Evolutionary conservation across 2,888 invertebrate species (phyloP).

Genomic region (Drosophila conformis): DNA sequence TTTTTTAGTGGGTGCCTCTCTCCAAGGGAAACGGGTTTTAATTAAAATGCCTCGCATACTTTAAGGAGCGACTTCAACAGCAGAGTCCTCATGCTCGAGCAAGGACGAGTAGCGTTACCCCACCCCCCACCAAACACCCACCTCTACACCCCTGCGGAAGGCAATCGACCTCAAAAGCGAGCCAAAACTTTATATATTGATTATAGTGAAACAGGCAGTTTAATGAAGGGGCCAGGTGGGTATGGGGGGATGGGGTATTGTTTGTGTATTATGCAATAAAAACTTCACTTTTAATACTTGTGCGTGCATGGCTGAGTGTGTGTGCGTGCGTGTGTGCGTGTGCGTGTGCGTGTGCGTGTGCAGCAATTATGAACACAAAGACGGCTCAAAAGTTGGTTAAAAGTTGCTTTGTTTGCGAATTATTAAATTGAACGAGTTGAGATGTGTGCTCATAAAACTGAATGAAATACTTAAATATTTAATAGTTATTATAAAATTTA

Average conservation of each 20-base stretch:
- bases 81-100: constrained; percentile 12
- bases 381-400: constrained; percentile 21
- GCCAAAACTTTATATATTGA: constrained; percentile 40
- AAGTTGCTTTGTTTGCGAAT: constrained; percentile 32
- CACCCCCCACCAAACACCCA: not conserved
- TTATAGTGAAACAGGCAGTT: constrained; percentile 31
- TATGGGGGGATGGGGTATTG: not conserved
- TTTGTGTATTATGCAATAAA: constrained; percentile 11
- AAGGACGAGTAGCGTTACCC: not conserved
- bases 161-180: constrained; percentile 49
- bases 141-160: constrained; percentile 5
- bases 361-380: constrained; percentile 3
- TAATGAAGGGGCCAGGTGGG: not conserved
- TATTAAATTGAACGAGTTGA: constrained; percentile 29
- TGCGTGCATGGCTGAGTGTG: not conserved
- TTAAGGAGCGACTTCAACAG: constrained; percentile 49
- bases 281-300: constrained; percentile 27
- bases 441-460: not conserved
- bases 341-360: not conserved
- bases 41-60: constrained; percentile 73
- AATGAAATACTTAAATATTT: not conserved
- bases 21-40: constrained; percentile 56
- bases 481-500: too few relatives aligned
- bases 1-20: not conserved
- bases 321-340: not conserved